A percentile compares a stretch with the other conserved stretches of the same genome.
These are phyloP conservation scores for Pocillopora meandrina DNA, from an alignment of 92 coral and sea anemone genomes.

Conservation along the genomic window DNA sequence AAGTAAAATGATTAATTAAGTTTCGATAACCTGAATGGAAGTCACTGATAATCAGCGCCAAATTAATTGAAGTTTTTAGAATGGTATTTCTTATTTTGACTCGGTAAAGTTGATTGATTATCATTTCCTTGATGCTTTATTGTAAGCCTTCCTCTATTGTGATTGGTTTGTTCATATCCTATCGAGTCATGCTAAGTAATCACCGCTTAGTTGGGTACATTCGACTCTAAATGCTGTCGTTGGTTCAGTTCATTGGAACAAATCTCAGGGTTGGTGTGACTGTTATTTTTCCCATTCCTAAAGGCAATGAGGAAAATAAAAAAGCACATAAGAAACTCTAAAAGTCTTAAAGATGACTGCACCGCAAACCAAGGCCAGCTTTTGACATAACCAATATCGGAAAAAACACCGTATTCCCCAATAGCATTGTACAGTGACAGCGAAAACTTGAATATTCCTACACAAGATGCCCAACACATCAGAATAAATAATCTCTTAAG, in stretches of 20 bases:
- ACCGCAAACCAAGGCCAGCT: constrained; percentile 46
- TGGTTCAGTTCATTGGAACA: neutral
- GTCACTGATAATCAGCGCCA: too few relatives aligned
- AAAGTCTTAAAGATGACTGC: constrained; percentile 25
- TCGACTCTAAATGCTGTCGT: too few relatives aligned
- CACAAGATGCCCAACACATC: constrained; percentile 45
- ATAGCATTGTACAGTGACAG: constrained; percentile 55
- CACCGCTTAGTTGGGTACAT: too few relatives aligned
- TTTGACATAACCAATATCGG: constrained; percentile 34
- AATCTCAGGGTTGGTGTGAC: neutral
- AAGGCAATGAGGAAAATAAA: constrained; percentile 3
- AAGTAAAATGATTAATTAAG: too few relatives aligned
- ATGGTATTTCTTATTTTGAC: too few relatives aligned
- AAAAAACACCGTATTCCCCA: constrained; percentile 25
- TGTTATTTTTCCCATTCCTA: neutral
- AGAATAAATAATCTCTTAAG: constrained; percentile 42
- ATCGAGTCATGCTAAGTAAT: too few relatives aligned
- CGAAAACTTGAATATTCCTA: constrained; percentile 47
- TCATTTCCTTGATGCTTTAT: too few relatives aligned
- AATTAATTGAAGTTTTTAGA: too few relatives aligned
- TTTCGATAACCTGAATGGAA: too few relatives aligned
- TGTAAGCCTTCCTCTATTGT: too few relatives aligned
- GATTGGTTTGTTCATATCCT: too few relatives aligned
- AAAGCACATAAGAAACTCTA: constrained; percentile 19
- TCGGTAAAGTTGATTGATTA: too few relatives aligned